Percentiles rank a stretch among this genome's conserved stretches.
Conservation (phyloP, 2,113 vertebrate genomes). For the Gallinago undulata region DNA sequence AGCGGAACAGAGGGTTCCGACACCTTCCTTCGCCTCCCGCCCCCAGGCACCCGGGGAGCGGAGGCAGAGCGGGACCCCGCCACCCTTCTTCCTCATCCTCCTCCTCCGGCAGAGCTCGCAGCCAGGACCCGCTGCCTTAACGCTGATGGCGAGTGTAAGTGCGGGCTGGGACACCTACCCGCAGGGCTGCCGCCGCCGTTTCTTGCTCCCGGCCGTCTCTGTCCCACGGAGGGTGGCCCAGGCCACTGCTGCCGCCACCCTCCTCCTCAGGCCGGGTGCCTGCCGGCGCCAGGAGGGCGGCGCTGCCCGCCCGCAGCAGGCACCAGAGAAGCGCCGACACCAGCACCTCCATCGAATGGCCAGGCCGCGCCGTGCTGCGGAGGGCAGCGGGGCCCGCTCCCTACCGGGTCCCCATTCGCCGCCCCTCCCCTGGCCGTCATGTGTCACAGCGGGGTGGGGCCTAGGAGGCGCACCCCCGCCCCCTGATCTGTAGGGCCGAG, state of each 20-base stretch:
- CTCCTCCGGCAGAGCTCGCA: not conserved
- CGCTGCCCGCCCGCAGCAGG: not conserved
- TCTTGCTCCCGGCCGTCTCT: not conserved
- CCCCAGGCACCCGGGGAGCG: not conserved
- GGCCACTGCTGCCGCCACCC: not conserved
- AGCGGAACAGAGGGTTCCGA: too few relatives aligned
- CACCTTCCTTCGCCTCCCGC: not conserved
- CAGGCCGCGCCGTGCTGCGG: fast-evolving
- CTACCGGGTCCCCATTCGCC: not conserved
- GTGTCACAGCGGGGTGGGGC: not conserved
- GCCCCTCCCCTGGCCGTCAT: not conserved
- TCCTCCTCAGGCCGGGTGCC: not conserved
- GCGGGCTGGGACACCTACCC: not conserved
- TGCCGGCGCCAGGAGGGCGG: not conserved
- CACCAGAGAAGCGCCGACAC: not conserved
- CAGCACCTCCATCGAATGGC: not conserved
- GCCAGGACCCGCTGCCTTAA: not conserved
- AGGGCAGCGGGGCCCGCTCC: fast-evolving
- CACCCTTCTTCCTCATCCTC: too few relatives aligned
- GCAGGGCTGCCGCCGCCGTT: not conserved
- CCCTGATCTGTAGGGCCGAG: fast-evolving
- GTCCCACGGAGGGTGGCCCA: not conserved
- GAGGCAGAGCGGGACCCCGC: not conserved
- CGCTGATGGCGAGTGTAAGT: too few relatives aligned
- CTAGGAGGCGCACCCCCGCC: fast-evolving